phyloP scores from a whole-genome alignment of 2,888 invertebrate species.

The Drosophila eohydei region DNA sequence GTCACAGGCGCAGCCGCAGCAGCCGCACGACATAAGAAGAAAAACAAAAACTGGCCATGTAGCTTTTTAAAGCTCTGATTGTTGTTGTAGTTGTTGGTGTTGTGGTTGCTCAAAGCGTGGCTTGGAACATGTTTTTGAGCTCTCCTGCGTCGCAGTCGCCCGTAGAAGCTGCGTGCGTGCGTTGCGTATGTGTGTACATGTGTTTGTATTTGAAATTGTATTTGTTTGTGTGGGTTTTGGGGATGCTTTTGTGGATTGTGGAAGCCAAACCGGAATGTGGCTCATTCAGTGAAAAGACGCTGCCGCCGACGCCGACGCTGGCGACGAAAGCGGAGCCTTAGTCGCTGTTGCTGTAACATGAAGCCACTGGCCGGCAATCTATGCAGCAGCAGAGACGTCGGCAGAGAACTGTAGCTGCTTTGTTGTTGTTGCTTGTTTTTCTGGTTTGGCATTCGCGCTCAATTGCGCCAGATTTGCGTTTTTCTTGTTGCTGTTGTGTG shows the following conservation, averaged over 20 bases:
- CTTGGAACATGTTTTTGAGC: constrained; percentile 66
- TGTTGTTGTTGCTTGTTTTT: constrained; percentile 68
- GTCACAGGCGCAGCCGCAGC: constrained; percentile 59
- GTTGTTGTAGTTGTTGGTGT: constrained; percentile 23
- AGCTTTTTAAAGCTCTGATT: constrained; percentile 64
- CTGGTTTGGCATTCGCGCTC: constrained; percentile 79
- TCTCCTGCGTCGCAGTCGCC: constrained; percentile 20
- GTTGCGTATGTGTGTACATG: constrained; percentile 26
- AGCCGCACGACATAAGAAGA: constrained; percentile 28
- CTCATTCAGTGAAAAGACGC: constrained; percentile 79
- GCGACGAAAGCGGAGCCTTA: constrained; percentile 40
- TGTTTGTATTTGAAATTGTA: constrained; percentile 29
- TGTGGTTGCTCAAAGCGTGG: constrained; percentile 51
- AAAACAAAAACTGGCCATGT: constrained; percentile 57
- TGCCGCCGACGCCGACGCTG: constrained; percentile 30
- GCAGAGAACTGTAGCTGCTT: constrained; percentile 30
- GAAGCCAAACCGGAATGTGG: constrained; percentile 77
- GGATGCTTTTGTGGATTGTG: constrained; percentile 76
- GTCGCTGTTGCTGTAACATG: constrained; percentile 54
- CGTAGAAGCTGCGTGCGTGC: constrained; percentile 38
- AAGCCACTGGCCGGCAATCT: constrained; percentile 76
- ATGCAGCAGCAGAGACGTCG: constrained; percentile 44
- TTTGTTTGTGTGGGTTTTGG: constrained; percentile 68
- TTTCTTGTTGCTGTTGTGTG: constrained; percentile 35
- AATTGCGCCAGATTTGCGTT: constrained; percentile 81